Evolutionary conservation across 30 jellyfish, hydroid and myxozoan species (phyloP).

Genomic region (Sanderia malayensis): DNA sequence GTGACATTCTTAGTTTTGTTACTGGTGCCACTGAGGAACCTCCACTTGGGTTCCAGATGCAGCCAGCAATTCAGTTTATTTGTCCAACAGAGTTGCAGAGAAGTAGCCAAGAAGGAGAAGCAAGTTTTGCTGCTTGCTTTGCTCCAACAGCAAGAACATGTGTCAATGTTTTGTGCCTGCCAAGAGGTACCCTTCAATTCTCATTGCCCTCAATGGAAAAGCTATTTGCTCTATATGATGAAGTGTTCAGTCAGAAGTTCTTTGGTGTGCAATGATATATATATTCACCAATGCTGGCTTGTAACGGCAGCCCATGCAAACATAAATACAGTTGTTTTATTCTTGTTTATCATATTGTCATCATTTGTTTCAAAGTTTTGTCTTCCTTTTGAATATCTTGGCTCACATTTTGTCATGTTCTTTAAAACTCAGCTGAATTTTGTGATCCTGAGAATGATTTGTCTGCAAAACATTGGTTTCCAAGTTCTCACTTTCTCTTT

Average conservation of each 20-base stretch:
- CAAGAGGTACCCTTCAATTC: constrained; percentile 18
- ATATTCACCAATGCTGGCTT: constrained; percentile 8
- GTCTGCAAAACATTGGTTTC: constrained; percentile 7
- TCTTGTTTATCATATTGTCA: constrained; percentile 3
- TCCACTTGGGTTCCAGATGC: constrained; percentile 4
- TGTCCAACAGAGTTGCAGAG: constrained; percentile 5
- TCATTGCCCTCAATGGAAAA: constrained; percentile 13
- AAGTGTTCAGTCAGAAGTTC: constrained; percentile 3
- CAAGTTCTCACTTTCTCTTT: constrained; percentile 3
- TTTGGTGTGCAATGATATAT: constrained; percentile 5
- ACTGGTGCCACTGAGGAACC: constrained; percentile 7
- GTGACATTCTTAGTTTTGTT: neutral
- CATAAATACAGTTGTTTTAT: constrained; percentile 10
- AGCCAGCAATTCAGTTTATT: neutral
- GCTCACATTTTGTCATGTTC: constrained; percentile 13
- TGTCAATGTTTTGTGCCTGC: constrained; percentile 29
- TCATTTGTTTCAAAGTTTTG: constrained; percentile 8
- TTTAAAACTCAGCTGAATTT: neutral
- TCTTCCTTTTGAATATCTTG: constrained; percentile 4
- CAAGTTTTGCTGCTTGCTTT: constrained; percentile 10
- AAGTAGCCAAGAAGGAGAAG: constrained; percentile 4
- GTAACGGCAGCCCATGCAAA: constrained; percentile 10
- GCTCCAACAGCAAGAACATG: constrained; percentile 17
- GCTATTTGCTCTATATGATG: neutral
- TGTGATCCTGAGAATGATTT: constrained; percentile 10